Conservation (phyloP, 2,888 invertebrate genomes). For the Plebejus anna region DNA sequence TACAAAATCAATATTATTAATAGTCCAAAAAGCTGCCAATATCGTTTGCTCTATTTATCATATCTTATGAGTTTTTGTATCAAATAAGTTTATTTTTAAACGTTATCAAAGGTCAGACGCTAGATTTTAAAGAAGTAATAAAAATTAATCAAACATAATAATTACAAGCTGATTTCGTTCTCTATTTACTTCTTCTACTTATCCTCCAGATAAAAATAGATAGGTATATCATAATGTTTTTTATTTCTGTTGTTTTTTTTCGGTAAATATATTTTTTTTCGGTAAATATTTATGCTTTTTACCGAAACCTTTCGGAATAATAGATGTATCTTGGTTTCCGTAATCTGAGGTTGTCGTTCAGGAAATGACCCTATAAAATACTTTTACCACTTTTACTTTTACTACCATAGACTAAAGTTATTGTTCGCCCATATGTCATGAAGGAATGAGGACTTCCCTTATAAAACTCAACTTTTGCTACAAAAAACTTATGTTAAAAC, state of each 20-base stretch:
- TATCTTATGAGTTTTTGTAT: neutral
- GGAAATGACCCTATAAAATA: neutral
- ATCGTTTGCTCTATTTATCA: neutral
- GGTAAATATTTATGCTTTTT: neutral
- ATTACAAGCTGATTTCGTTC: neutral
- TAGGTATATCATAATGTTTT: neutral
- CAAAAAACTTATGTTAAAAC: neutral
- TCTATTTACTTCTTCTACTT: slow-evolving; percentile 6
- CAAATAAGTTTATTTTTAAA: slow-evolving; percentile 5
- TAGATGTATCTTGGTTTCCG: neutral
- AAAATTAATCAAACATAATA: neutral
- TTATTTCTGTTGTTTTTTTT: too few species aligned
- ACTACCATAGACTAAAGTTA: neutral
- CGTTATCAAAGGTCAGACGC: neutral
- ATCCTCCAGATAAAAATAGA: neutral
- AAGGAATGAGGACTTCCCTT: neutral
- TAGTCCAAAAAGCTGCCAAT: neutral
- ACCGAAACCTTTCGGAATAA: neutral
- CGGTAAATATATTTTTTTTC: too few species aligned
- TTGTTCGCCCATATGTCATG: neutral
- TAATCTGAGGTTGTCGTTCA: neutral
- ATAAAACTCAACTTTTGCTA: neutral
- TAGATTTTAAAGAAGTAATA: neutral
- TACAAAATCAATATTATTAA: neutral
- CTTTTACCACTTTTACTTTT: neutral